These are phyloP conservation scores for Podocnemis expansa DNA, from an alignment of 2,113 vertebrate genomes.

Conservation along the genomic window DNA sequence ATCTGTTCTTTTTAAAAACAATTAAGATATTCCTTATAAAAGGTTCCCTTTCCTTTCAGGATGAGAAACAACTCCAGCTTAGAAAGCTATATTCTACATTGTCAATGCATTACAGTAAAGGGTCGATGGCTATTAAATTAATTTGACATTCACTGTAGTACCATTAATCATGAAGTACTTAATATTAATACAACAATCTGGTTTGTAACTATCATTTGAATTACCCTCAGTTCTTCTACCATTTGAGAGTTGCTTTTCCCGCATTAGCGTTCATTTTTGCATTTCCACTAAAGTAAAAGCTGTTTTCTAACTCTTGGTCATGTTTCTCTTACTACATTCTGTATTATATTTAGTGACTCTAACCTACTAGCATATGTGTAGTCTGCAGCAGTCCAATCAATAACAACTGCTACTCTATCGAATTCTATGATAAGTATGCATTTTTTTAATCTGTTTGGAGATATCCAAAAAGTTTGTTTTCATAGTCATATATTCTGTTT, in stretches of 20 bases:
- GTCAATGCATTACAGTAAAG: conserved; percentile 11
- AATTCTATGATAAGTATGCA: background rate
- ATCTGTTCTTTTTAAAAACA: background rate
- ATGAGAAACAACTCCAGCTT: conserved; percentile 9
- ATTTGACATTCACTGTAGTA: conserved; percentile 28
- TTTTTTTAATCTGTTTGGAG: background rate
- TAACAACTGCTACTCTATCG: background rate
- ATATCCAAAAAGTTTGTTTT: background rate
- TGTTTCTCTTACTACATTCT: background rate
- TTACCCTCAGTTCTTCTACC: conserved; percentile 4
- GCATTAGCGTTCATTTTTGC: background rate
- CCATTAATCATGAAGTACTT: conserved; percentile 44
- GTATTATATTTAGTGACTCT: background rate
- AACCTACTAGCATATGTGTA: background rate
- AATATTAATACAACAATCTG: conserved; percentile 5
- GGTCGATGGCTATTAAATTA: conserved; percentile 59
- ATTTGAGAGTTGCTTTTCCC: background rate
- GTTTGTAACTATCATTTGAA: background rate
- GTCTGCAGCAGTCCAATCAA: background rate
- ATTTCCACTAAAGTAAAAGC: background rate
- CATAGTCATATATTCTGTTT: background rate
- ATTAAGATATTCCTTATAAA: background rate
- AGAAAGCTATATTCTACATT: background rate
- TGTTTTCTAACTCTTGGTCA: background rate
- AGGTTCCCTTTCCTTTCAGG: background rate